Evolutionary conservation across 2,888 invertebrate species (phyloP).

Genomic region (Erynnis tages): DNA sequence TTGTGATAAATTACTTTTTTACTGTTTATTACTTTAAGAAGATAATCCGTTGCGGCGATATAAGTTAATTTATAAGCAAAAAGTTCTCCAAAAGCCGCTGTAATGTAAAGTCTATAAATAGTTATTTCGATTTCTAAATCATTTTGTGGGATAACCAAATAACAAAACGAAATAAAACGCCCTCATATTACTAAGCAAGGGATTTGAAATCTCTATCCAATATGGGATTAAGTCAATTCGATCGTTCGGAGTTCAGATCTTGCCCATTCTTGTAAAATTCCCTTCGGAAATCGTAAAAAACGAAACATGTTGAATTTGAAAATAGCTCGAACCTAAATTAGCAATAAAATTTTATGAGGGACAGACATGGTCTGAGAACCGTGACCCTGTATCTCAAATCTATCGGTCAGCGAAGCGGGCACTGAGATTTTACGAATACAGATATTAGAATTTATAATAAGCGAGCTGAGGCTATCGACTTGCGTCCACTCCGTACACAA

Average conservation of each 20-base stretch:
- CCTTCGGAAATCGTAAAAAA: conserved; percentile 16
- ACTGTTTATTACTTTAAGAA: too few relatives aligned
- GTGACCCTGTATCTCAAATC: conserved; percentile 59
- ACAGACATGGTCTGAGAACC: conserved; percentile 38
- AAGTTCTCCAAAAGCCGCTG: too few relatives aligned
- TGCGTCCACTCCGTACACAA: conserved; percentile 1
- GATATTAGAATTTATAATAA: conserved; percentile 46
- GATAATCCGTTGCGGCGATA: too few relatives aligned
- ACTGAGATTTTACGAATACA: conserved; percentile 23
- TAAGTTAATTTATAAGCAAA: too few relatives aligned
- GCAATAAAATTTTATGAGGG: conserved; percentile 55
- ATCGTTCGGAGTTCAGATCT: not conserved
- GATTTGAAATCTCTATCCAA: conserved; percentile 58
- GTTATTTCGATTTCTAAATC: too few relatives aligned
- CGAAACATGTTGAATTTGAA: conserved; percentile 17
- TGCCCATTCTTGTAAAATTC: not conserved
- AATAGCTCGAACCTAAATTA: conserved; percentile 38
- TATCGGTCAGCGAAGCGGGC: conserved; percentile 44
- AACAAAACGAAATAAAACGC: not conserved
- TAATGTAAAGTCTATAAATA: too few relatives aligned
- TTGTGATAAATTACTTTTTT: too few relatives aligned
- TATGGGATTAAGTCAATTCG: conserved; percentile 40
- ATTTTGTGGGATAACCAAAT: too few relatives aligned
- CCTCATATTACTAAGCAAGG: conserved; percentile 48
- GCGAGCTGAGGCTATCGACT: conserved; percentile 22